Base-by-base conservation (phyloP, 2,113 vertebrate species). In the Neodon shergylaensis region DNA sequence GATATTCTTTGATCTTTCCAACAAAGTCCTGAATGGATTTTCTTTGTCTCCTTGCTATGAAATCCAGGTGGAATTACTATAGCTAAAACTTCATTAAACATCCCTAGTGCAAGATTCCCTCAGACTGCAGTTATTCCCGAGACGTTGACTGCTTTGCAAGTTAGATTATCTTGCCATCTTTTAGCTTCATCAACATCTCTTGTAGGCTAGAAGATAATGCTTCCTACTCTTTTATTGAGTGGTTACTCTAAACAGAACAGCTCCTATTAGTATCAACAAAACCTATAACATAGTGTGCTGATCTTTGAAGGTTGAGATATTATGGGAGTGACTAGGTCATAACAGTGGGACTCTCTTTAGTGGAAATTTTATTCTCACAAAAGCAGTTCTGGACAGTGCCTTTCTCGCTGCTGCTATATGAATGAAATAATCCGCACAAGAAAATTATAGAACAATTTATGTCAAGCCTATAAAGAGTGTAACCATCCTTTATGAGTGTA, bases 51-150 rank as follows among this genome's bases (percentile, higher is more conserved):
- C 4, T 89, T 16, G 13, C 3, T 65, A 11, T 61, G 61, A 84
- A 7, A 61, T 8, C 28, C 0, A 3, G 28, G 52, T 4, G 12
- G 42, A 31, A 22, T 42, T 26, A 39, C 7, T 24, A 1, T n/a
- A 87, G 65, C 21, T 47, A 26, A 72, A 86, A 72, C n/a, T 58
- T 19, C 7, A 72, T 5, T 33, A 63, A 11, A 66, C 8, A 47
- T 7, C 49, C 49, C 0, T 14, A 54, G 1, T 26, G 3, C 47
- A 24, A 14, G 54, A 44, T 21, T 63, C 39, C 8, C 5, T 63
- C 4, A 33, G 26, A 85, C 2, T 33, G 7, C 11, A 1, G 10
- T 68, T 16, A 33, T 28, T 77, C 26, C 24, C 16, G n/a, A 47
- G 36, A 83, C 33, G 39, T 82, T 74, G 31, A 66, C 28, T 72